Evolutionary conservation across 2,797 vertebrate genomes (phyloP).

Genomic region (Fistularia commersonii): DNA sequence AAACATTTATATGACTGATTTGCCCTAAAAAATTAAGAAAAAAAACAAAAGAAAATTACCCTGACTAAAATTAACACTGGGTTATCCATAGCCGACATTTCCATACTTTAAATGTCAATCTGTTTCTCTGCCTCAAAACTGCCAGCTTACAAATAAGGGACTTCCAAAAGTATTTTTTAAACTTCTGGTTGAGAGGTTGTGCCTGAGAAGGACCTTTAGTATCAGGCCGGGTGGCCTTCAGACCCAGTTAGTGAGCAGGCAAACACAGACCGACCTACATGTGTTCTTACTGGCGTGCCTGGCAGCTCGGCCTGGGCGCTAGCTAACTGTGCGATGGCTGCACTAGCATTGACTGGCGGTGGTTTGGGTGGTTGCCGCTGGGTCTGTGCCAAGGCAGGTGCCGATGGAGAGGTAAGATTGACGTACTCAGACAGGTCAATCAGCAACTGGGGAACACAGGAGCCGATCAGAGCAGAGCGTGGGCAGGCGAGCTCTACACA

Average conservation of each 20-base stretch:
- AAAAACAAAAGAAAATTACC: too few relatives aligned
- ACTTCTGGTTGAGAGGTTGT: neutral
- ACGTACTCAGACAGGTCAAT: conserved; percentile 64
- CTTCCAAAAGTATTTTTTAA: too few relatives aligned
- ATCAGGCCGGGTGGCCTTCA: neutral
- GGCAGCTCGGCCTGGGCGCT: conserved; percentile 18
- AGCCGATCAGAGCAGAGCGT: conserved; percentile 47
- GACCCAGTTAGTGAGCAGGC: conserved; percentile 38
- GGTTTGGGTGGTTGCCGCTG: conserved; percentile 55
- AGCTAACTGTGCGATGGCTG: conserved; percentile 36
- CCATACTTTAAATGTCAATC: too few relatives aligned
- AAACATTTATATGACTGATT: too few relatives aligned
- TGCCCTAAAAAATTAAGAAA: too few relatives aligned
- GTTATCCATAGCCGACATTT: too few relatives aligned
- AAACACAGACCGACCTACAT: conserved; percentile 15
- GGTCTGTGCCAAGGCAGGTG: conserved; percentile 29
- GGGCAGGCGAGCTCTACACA: conserved; percentile 25
- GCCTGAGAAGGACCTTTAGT: neutral
- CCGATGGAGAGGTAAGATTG: conserved; percentile 44
- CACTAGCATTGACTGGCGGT: conserved; percentile 52
- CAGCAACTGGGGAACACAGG: conserved; percentile 72
- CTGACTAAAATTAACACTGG: too few relatives aligned
- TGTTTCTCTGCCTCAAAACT: too few relatives aligned
- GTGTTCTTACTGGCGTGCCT: conserved; percentile 54
- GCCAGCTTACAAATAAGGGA: too few relatives aligned